Conservation (phyloP, 2,113 vertebrate genomes). For the Brienomyrus brachyistius region DNA sequence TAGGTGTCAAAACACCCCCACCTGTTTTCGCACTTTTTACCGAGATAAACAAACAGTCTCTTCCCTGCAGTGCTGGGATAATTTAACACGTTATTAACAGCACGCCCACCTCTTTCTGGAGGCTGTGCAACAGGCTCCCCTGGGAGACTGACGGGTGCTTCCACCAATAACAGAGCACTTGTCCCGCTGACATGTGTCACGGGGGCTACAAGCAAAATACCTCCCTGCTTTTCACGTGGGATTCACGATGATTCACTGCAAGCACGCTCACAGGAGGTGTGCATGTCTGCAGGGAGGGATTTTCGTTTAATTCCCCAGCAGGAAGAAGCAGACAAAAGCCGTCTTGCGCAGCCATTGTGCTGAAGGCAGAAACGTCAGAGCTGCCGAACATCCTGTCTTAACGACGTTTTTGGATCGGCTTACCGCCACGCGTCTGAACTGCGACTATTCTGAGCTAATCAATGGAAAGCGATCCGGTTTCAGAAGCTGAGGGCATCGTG, state of each 20-base stretch:
- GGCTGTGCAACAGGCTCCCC: conserved; percentile 4
- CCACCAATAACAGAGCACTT: conserved; percentile 1
- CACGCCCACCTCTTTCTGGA: conserved; percentile 20
- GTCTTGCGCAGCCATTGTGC: neutral
- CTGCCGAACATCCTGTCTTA: neutral
- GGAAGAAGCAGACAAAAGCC: neutral
- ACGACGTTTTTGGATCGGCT: neutral
- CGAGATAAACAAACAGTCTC: conserved; percentile 5
- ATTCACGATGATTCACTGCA: neutral
- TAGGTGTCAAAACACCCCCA: neutral
- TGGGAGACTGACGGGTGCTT: conserved; percentile 20
- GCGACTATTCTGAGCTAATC: neutral
- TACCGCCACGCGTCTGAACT: neutral
- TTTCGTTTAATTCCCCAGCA: neutral
- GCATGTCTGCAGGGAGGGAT: neutral
- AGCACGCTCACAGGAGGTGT: neutral
- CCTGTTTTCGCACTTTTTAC: neutral
- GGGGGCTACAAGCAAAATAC: neutral
- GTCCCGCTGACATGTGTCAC: neutral
- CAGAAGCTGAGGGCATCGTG: neutral
- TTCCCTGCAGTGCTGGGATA: neutral
- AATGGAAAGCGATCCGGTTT: neutral
- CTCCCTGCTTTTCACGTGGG: neutral
- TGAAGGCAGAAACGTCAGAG: neutral
- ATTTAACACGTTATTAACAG: conserved; percentile 29